A percentile compares a stretch with the other conserved stretches of the same genome.
phyloP scores from a whole-genome alignment of 2,113 vertebrate species.

The Bostrychus sinensis region DNA sequence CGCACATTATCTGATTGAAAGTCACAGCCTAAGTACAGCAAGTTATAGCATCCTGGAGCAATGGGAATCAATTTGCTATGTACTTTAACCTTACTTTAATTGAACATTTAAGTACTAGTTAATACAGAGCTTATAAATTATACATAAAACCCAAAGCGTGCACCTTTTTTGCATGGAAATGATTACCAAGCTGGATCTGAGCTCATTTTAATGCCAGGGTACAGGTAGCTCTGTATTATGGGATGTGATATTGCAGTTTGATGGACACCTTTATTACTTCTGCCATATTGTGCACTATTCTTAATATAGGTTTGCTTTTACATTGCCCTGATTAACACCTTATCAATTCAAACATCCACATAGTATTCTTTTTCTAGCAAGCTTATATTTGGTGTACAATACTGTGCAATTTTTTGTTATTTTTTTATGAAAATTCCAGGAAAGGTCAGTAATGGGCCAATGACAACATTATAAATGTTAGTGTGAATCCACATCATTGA shows the following conservation, averaged over 20 bases:
- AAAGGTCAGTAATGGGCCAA: too few relatives aligned
- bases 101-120: slow-evolving; percentile 18
- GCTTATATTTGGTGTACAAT: background rate
- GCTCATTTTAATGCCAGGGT: slow-evolving; percentile 11
- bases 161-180: slow-evolving; percentile 30
- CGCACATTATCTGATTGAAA: background rate
- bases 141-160: slow-evolving; percentile 11
- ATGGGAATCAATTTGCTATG: slow-evolving; percentile 1
- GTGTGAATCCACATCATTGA: too few relatives aligned
- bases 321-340: slow-evolving; percentile 50
- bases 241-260: slow-evolving; percentile 43
- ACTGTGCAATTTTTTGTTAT: background rate
- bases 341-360: slow-evolving; percentile 4
- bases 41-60: slow-evolving; percentile 20
- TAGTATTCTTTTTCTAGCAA: background rate
- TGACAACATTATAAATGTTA: too few relatives aligned
- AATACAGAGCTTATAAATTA: slow-evolving; percentile 19
- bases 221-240: slow-evolving; percentile 16
- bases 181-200: slow-evolving; percentile 25
- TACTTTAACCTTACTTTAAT: slow-evolving; percentile 33
- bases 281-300: background rate
- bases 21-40: slow-evolving; percentile 5
- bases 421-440: too few relatives aligned
- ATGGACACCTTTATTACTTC: slow-evolving; percentile 45
- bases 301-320: slow-evolving; percentile 28